Evolutionary conservation across 2,888 invertebrate species (phyloP).

Genomic region (Achlya flavicornis): DNA sequence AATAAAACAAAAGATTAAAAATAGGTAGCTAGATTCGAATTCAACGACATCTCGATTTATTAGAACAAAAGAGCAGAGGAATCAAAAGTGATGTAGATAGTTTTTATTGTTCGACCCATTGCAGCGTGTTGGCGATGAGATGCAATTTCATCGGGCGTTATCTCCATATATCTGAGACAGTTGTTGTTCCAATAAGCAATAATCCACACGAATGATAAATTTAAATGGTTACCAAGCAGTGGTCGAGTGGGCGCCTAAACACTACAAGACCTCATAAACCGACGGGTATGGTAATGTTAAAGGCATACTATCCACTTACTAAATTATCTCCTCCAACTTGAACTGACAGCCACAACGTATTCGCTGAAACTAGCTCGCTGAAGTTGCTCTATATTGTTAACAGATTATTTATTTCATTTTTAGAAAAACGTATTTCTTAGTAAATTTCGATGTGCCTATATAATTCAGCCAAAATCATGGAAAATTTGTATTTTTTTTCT

Average conservation of each 20-base stretch:
- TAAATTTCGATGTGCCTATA: neutral
- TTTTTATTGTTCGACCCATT: slow-evolving; percentile 17
- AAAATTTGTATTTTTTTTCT: neutral
- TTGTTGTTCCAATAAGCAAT: slow-evolving; percentile 76
- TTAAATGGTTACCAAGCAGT: slow-evolving; percentile 65
- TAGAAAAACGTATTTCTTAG: neutral
- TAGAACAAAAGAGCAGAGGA: slow-evolving; percentile 1
- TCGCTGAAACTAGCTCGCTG: slow-evolving; percentile 46
- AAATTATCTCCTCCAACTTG: slow-evolving; percentile 57
- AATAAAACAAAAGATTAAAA: neutral
- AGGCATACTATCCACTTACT: slow-evolving; percentile 60
- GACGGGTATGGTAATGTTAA: slow-evolving; percentile 78
- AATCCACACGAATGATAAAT: slow-evolving; percentile 78
- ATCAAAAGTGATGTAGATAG: neutral
- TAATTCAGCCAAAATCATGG: neutral
- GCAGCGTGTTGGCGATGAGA: slow-evolving; percentile 16
- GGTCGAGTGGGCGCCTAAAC: slow-evolving; percentile 81
- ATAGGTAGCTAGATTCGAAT: neutral
- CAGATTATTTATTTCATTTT: neutral
- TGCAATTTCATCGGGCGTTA: slow-evolving; percentile 45
- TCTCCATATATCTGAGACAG: slow-evolving; percentile 66
- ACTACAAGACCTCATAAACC: slow-evolving; percentile 77
- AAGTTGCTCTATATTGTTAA: slow-evolving; percentile 24
- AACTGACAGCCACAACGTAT: slow-evolving; percentile 59
- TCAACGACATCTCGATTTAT: neutral